Base-by-base conservation (phyloP, 2,113 vertebrate species). In the human (Homo sapiens) region DNA sequence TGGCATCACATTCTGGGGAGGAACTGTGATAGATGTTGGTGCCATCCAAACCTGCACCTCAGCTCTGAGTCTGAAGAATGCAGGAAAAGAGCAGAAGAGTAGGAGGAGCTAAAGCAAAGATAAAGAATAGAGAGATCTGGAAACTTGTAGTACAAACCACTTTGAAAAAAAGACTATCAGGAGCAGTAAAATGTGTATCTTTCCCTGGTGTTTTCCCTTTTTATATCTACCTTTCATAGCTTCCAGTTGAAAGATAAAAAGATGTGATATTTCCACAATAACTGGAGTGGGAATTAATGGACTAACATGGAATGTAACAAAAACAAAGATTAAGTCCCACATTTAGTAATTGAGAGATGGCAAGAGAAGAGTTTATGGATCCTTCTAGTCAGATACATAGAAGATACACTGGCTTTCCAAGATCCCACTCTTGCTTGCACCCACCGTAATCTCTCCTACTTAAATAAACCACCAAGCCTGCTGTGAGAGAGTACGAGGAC, bases 341-440 rank as follows among this genome's bases (percentile, higher is more conserved):
- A 5, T 48, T 43, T 61, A 78, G 66, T 72, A 12, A 8, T 27
- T 23, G 83, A 45, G n/a, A 75, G 12, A 32, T 1, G 68, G 66
- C 20, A 35, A 43, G 81, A 68, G 32, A 68, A 59, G 82, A 75
- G 40, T 48, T 30, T 7, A 5, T 8, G 72, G 86, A 1, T 38
- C 57, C 43, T 25, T 30, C 4, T 2, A 0, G 30, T 35, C 73
- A 68, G 72, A 25, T 16, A 20, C 13, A 11, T 16, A 2, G 61
- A 32, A 14, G 64, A 30, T 2, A 0, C 0, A 0, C 72, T 5
- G 59, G 52, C 27, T 35, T 8, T 57, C 72, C 18, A 6, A 50
- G 20, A 83, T 4, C 27, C 25, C 8, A 2, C 38, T 57, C 17
- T 22, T 61, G 8, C 3, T 17, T 73, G 25, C 23, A 5, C 81